A percentile compares a stretch with the other conserved stretches of the same genome.
Evolutionary conservation across 2,888 invertebrate genomes (phyloP).

Genomic region (Epinotia demarniana): DNA sequence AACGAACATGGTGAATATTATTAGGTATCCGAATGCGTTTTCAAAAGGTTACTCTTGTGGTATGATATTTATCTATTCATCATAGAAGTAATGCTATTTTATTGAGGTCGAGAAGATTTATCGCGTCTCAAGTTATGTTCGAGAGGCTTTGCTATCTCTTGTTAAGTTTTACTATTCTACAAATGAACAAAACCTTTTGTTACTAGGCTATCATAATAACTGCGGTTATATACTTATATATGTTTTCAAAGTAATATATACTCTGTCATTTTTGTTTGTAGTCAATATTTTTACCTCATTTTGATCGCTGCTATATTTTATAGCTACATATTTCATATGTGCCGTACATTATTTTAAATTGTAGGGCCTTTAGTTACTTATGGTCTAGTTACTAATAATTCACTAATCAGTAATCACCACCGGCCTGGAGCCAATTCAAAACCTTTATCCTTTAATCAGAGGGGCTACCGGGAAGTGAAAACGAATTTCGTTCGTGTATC

Average conservation of each 20-base stretch:
- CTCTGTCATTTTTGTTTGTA: background rate
- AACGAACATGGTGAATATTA: constrained; percentile 44
- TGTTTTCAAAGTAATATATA: background rate
- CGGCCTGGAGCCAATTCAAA: background rate
- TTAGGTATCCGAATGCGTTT: constrained; percentile 39
- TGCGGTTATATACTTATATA: background rate
- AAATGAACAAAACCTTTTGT: background rate
- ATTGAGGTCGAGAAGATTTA: constrained; percentile 20
- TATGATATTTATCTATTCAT: constrained; percentile 35
- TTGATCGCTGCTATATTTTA: background rate
- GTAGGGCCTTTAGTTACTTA: background rate
- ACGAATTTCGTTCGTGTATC: too few relatives aligned
- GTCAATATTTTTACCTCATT: background rate
- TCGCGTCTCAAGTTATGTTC: constrained; percentile 22
- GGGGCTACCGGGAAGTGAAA: too few relatives aligned
- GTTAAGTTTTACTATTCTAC: constrained; percentile 2
- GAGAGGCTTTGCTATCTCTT: constrained; percentile 7
- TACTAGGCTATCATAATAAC: background rate
- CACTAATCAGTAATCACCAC: background rate
- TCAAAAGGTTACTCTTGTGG: constrained; percentile 30
- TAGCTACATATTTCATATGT: background rate
- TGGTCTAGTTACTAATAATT: background rate
- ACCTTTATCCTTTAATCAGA: background rate
- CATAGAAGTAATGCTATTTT: constrained; percentile 36
- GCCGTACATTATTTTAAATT: too few relatives aligned